Evolutionary conservation across 2,888 invertebrate genomes (phyloP), one percentile per base, ranked within the genome.

Genomic region (Aphelenchoides bicaudatus): DNA sequence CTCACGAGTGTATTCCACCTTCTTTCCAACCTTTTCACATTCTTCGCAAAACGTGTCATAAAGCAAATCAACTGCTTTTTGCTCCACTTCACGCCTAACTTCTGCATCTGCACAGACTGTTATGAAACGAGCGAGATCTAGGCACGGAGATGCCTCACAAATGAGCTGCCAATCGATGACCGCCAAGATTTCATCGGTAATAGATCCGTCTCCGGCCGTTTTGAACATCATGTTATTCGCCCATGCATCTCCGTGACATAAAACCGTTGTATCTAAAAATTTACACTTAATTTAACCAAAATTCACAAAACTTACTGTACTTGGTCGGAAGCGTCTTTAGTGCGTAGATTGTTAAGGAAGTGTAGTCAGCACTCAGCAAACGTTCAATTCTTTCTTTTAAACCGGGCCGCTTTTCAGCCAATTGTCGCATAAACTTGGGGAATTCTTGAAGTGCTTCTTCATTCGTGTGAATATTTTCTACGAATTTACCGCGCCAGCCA

Each of bases 61-160:
- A 19, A 46, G 46, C 6, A 49, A 13, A 19, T 49, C 49, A 13
- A 49, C 27, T 5, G 43, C 43, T 39, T 39, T 39, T 16, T 30
- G 27, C 2, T 54, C 39, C 10, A 54, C 27, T 38, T 54, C 43
- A 16, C 55, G 55, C 1, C 55, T 25, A n/a, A 46, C 37, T 5
- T 54, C 55, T 10, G 56, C 55, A 23, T 54, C 55, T 1, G 55
- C 37, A 55, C 56, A 56, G 29, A 25, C 16, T 2, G 46, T n/a
- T 8, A 54, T n/a, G 28, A 54, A 56, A 10, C 55, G 56, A 6
- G 56, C 39, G 3, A 54, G 1, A 4, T 54, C 55, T n/a, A 54
- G 46, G 21, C 19, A 1, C 1, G 55, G 55, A 56, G 27, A 30
- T 2, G 54, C 46, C n/a, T 23, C 27, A 21, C 27, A 39, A 13